A percentile compares a stretch with the other conserved stretches of the same genome.
These are phyloP conservation scores for Lemur catta DNA, from an alignment of 2,797 vertebrate genomes.

Conservation along the genomic window DNA sequence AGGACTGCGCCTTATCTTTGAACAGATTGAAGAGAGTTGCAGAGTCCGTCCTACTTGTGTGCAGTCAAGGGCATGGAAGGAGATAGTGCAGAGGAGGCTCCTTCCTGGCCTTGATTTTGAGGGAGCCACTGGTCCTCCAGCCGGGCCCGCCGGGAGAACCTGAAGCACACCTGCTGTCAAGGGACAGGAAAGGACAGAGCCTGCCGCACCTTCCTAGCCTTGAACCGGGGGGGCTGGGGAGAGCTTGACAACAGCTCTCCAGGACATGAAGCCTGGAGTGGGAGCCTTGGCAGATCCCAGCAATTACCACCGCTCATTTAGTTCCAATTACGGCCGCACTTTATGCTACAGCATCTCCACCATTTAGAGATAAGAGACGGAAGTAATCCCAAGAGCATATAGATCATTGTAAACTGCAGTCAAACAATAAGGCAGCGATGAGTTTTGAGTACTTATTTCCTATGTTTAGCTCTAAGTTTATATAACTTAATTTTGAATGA, in stretches of 20 bases:
- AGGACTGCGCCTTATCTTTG: background rate
- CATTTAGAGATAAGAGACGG: background rate
- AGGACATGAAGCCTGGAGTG: background rate
- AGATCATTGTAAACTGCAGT: background rate
- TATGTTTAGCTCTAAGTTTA: background rate
- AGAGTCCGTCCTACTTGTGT: background rate
- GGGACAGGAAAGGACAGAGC: background rate
- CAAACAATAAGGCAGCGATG: background rate
- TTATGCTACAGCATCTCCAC: fast-evolving
- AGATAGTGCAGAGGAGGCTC: fast-evolving
- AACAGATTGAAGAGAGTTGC: background rate
- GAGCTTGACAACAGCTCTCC: background rate
- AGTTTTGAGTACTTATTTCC: background rate
- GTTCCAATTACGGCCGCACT: fast-evolving
- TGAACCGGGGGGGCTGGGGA: background rate
- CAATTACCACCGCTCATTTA: fast-evolving
- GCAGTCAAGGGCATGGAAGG: background rate
- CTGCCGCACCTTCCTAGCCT: no score
- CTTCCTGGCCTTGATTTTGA: background rate
- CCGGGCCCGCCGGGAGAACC: no score
- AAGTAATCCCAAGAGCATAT: background rate
- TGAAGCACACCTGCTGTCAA: background rate
- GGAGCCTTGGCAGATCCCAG: background rate
- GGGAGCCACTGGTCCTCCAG: background rate
- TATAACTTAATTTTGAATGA: background rate